Evolutionary conservation across 2,888 invertebrate species (phyloP), one percentile per base, ranked within the genome.

Genomic region (Mesorhabditis spiculigera): DNA sequence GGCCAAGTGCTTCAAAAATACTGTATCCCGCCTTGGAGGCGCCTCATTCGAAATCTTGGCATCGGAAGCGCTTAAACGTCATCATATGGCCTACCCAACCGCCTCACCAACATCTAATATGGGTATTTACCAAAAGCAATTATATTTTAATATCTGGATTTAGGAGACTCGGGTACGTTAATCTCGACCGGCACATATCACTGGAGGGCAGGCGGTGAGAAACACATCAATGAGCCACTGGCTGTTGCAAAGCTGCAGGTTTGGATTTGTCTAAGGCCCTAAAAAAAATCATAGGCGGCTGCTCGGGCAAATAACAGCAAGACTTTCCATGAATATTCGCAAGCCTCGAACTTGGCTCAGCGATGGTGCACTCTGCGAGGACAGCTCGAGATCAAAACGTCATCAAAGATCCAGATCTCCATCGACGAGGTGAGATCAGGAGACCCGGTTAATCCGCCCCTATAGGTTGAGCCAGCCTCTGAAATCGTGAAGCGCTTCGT

Each of bases 401-500:
- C 90, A 45, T 87, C 91, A 72, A 91, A 91, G 77, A 91, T 92
- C 77, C 91, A 93, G 10, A 90, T 96, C 50, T 91, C 93, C 10
- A 87, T 98, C 3, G 88, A 90, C 0, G 93, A 96, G 67, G 58
- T 50, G 8, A n/a, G 28, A 28, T 28, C 28, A 28, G 28, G 28
- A 28, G 28, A 28, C 28, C 28, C 28, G 58, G 10, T 50, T 50
- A 13, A 50, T 50, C 8, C 58, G 58, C n/a, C 8, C 8, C 58
- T 50, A 3, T n/a, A 50, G 58, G 94, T 98, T 3, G 98, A 98
- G 86, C 90, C 94, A 0, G 97, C 96, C 0, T 88, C 92, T 0
- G 93, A 93, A 86, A 98, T 98, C 83, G 97, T 98, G 43, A 96
- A 94, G 87, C 89, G 97, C 85, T 97, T 94, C 86, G 92, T 91